Percentiles rank a stretch among this genome's conserved stretches.
Conservation (phyloP, 2,113 vertebrate genomes). For the Callorhinus ursinus region DNA sequence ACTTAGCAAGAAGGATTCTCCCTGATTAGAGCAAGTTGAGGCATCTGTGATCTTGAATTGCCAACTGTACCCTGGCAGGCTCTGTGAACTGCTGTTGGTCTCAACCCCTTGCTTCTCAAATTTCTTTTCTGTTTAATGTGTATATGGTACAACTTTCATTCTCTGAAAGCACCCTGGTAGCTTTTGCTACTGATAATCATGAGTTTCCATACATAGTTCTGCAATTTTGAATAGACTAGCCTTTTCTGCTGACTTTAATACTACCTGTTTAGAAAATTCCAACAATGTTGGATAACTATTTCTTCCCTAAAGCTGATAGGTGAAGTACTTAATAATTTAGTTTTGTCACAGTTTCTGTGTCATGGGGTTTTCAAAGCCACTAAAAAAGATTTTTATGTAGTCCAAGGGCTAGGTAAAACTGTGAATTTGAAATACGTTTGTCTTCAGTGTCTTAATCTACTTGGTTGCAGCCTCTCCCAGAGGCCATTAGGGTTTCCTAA, state of each 20-base stretch:
- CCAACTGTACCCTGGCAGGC: not conserved
- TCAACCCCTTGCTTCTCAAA: conserved; percentile 13
- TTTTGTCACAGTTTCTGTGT: conserved; percentile 1
- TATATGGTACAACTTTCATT: not conserved
- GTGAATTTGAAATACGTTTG: not conserved
- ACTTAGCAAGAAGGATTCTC: not conserved
- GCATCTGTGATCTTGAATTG: conserved; percentile 37
- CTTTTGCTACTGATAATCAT: conserved; percentile 42
- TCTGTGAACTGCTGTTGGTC: conserved; percentile 15
- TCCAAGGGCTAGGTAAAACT: conserved; percentile 54
- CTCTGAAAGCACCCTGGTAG: not conserved
- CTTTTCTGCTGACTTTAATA: conserved; percentile 49
- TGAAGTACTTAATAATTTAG: conserved; percentile 16
- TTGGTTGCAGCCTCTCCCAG: not conserved
- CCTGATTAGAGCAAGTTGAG: not conserved
- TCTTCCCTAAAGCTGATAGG: conserved; percentile 13
- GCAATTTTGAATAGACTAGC: conserved; percentile 34
- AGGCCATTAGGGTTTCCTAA: not conserved
- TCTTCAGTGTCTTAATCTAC: not conserved
- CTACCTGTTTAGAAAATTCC: conserved; percentile 23
- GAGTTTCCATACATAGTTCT: conserved; percentile 44
- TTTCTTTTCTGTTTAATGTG: conserved; percentile 23
- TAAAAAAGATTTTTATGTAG: conserved; percentile 39
- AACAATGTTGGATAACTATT: conserved; percentile 11
- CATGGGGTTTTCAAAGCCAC: not conserved